Evolutionary conservation across 2,888 invertebrate genomes (phyloP).

Genomic region (Dasysyrphus albostriatus): DNA sequence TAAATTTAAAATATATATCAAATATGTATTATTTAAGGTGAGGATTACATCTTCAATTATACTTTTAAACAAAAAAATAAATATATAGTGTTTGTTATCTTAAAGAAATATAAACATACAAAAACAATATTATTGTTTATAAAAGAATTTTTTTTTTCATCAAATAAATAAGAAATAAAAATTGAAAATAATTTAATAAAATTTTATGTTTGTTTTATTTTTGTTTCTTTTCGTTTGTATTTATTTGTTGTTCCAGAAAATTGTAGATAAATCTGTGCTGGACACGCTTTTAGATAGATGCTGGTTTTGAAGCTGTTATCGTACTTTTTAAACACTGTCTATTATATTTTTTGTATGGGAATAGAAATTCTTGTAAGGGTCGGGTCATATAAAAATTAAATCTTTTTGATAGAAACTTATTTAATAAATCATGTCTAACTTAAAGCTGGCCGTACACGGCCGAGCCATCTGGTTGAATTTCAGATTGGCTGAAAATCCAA

Average conservation of each 20-base stretch:
- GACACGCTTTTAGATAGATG: background rate
- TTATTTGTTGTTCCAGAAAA: constrained; percentile 17
- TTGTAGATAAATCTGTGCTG: background rate
- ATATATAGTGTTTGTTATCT: constrained; percentile 66
- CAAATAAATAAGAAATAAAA: constrained; percentile 53
- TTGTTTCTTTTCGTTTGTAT: constrained; percentile 19
- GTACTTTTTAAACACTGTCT: no score
- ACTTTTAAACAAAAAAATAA: constrained; percentile 45
- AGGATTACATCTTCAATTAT: constrained; percentile 52
- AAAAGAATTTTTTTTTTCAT: constrained; percentile 27
- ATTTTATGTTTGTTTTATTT: constrained; percentile 61
- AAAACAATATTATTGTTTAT: constrained; percentile 62
- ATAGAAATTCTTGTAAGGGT: no score
- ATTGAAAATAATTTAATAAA: constrained; percentile 68
- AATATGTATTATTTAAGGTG: constrained; percentile 46
- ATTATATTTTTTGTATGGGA: no score
- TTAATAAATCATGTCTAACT: no score
- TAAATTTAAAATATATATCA: constrained; percentile 56
- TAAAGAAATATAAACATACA: constrained; percentile 35
- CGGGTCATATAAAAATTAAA: no score
- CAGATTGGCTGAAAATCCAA: no score
- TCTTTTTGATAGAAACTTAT: no score
- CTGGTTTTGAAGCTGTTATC: no score
- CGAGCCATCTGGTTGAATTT: no score
- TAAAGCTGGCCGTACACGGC: no score